Percentiles rank a stretch among this genome's conserved stretches.
phyloP scores from a whole-genome alignment of 2,888 invertebrate genomes.

The Leptinotarsa haldemani region DNA sequence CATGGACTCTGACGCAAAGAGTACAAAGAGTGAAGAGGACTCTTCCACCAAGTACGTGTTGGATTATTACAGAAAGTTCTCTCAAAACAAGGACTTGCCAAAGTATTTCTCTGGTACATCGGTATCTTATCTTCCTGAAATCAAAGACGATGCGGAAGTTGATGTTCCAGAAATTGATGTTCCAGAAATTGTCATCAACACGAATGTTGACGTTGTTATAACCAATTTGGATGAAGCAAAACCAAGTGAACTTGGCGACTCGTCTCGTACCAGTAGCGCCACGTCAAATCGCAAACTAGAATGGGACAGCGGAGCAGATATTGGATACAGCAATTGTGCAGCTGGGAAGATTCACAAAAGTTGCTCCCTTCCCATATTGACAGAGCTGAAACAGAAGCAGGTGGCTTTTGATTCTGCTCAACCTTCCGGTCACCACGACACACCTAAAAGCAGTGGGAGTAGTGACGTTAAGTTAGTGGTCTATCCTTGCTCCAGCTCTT shows the following conservation, averaged over 20 bases:
- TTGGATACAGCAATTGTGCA: slow-evolving; percentile 73
- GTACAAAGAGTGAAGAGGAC: slow-evolving; percentile 45
- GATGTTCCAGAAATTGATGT: slow-evolving; percentile 29
- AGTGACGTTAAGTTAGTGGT: slow-evolving; percentile 39
- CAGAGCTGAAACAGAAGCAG: slow-evolving; percentile 31
- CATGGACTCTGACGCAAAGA: slow-evolving; percentile 43
- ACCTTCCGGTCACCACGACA: background rate
- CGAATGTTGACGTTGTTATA: slow-evolving; percentile 35
- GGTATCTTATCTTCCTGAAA: slow-evolving; percentile 52
- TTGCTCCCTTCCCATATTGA: slow-evolving; percentile 57
- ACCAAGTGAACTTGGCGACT: slow-evolving; percentile 38
- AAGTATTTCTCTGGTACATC: slow-evolving; percentile 72
- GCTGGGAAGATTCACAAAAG: slow-evolving; percentile 60
- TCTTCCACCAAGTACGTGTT: slow-evolving; percentile 61
- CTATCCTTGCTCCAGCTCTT: slow-evolving; percentile 39
- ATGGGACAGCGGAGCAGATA: slow-evolving; percentile 90
- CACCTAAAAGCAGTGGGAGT: background rate
- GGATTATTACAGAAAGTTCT: slow-evolving; percentile 78
- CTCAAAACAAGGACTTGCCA: slow-evolving; percentile 74
- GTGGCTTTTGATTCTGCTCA: slow-evolving; percentile 2
- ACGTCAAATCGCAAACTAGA: slow-evolving; percentile 81
- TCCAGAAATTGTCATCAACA: slow-evolving; percentile 28
- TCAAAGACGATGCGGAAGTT: slow-evolving; percentile 42
- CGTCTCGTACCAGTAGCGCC: slow-evolving; percentile 80
- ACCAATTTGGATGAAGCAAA: slow-evolving; percentile 28